Conservation (phyloP, 2,797 vertebrate species). For the Oreochromis mossambicus region DNA sequence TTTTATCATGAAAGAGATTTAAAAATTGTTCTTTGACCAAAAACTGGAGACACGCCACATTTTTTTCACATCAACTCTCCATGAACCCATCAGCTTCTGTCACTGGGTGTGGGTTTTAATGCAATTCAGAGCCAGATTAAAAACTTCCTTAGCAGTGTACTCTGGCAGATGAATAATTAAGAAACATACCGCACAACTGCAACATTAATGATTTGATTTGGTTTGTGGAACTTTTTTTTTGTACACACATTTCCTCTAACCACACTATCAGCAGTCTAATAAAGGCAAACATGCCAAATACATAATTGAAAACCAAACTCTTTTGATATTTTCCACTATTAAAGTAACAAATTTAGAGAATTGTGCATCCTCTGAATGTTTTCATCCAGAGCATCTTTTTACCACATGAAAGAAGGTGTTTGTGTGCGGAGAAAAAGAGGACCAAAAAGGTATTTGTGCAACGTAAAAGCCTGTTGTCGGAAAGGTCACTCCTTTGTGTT, state of each 20-base stretch:
- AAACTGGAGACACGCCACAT: background rate
- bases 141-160: background rate
- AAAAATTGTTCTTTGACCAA: background rate
- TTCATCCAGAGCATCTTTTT: background rate
- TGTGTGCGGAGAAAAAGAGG: background rate
- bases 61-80: background rate
- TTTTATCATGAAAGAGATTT: background rate
- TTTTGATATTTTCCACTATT: background rate
- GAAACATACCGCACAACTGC: background rate
- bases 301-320: background rate
- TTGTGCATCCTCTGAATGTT: background rate
- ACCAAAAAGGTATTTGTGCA: background rate
- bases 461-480: background rate
- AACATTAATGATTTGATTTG: background rate
- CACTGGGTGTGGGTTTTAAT: background rate
- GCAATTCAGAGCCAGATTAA: background rate
- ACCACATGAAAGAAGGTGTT: background rate
- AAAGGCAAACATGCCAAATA: background rate
- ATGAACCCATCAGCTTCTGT: background rate
- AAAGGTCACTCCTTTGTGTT: slow-evolving; percentile 14
- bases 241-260: background rate
- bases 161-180: background rate
- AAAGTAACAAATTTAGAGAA: background rate
- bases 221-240: background rate
- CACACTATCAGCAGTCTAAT: background rate